phyloP scores from a whole-genome alignment of 2,888 invertebrate genomes.

The Zootermopsis nevadensis region DNA sequence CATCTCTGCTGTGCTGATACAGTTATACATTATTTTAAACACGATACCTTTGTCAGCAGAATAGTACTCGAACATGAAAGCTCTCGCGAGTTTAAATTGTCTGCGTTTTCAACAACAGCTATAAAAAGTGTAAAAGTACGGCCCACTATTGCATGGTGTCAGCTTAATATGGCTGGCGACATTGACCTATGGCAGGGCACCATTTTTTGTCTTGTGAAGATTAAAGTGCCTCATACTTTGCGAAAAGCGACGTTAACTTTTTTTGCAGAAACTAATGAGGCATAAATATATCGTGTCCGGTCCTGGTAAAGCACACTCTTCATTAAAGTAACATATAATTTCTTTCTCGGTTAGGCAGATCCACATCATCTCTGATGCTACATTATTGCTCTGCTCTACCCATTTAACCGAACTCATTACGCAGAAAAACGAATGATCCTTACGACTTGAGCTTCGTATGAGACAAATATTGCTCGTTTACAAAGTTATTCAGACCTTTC shows the following conservation, averaged over 20 bases:
- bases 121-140: background rate
- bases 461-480: no score
- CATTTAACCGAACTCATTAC: no score
- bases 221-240: background rate
- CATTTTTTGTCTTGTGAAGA: background rate
- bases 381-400: background rate
- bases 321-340: slow-evolving; percentile 6
- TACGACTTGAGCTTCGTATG: no score
- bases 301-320: background rate
- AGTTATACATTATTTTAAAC: no score
- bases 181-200: slow-evolving; percentile 3
- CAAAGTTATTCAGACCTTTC: no score
- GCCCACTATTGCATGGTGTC: background rate
- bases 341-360: background rate
- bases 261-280: slow-evolving; percentile 12
- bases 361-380: background rate
- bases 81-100: no score
- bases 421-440: no score
- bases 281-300: background rate
- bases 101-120: no score
- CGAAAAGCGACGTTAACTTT: background rate
- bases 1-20: no score
- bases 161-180: slow-evolving; percentile 1
- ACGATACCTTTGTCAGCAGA: no score
- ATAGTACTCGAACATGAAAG: no score